A percentile compares a stretch with the other conserved stretches of the same genome.
Evolutionary conservation across 2,888 invertebrate genomes (phyloP).

Genomic region (Sarcophaga caerulescens): DNA sequence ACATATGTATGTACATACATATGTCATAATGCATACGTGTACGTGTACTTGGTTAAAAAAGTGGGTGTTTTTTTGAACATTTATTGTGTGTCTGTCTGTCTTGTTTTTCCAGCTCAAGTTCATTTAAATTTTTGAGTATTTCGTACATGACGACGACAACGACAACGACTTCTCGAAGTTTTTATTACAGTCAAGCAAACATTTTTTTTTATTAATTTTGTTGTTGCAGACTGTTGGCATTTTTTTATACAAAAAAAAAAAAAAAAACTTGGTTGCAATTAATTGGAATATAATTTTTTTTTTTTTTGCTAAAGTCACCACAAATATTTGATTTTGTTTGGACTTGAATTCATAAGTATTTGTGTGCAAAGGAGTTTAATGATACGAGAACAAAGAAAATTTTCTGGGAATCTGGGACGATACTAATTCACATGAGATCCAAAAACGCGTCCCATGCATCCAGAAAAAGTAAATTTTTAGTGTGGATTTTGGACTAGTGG

Average conservation of each 20-base stretch:
- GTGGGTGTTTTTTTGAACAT: constrained; percentile 58
- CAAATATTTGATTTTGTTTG: background rate
- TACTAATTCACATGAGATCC: too few relatives aligned
- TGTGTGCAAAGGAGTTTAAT: background rate
- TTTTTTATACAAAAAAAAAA: background rate
- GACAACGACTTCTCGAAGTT: too few relatives aligned
- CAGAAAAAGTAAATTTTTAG: too few relatives aligned
- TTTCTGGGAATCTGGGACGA: too few relatives aligned
- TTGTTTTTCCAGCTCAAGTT: constrained; percentile 61
- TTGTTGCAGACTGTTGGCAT: constrained; percentile 17
- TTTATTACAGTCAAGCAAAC: too few relatives aligned
- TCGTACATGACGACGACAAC: constrained; percentile 28
- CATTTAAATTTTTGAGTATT: constrained; percentile 50
- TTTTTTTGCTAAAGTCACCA: background rate
- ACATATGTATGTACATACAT: background rate
- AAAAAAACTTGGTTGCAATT: constrained; percentile 25
- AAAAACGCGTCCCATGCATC: rapidly evolving
- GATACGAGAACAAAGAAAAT: too few relatives aligned
- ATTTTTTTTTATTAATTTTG: background rate
- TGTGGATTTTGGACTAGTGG: too few relatives aligned
- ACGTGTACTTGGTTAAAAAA: background rate
- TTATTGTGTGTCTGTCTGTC: constrained; percentile 56
- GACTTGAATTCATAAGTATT: background rate
- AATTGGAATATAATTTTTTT: constrained; percentile 13
- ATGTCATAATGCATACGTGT: background rate